phyloP scores from a whole-genome alignment of 2,888 invertebrate species.

The Bellardia pandia region DNA sequence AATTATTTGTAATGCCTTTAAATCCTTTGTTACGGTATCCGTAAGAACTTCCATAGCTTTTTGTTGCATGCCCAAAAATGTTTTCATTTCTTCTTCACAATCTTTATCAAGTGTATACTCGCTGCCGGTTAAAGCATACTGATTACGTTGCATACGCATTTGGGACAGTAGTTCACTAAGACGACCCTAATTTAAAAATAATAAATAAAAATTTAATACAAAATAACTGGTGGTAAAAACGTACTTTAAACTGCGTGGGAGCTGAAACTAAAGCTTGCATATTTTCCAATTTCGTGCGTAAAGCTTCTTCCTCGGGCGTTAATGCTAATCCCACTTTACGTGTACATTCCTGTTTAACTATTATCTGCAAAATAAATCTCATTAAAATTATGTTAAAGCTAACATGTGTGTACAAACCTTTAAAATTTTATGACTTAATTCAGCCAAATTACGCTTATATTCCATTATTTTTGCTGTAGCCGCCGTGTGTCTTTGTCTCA shows the following conservation, averaged over 20 bases:
- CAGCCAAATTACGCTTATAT: constrained; percentile 91
- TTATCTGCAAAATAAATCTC: constrained; percentile 86
- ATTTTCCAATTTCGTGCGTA: constrained; percentile 94
- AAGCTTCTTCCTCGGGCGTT: constrained; percentile 94
- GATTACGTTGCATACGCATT: constrained; percentile 90
- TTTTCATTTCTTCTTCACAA: constrained; percentile 89
- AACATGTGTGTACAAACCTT: constrained; percentile 85
- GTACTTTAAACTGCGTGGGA: constrained; percentile 95
- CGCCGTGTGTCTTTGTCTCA: constrained; percentile 92
- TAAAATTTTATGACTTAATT: constrained; percentile 92
- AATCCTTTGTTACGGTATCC: constrained; percentile 92
- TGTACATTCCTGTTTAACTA: constrained; percentile 94
- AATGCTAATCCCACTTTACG: constrained; percentile 95
- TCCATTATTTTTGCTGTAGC: constrained; percentile 92
- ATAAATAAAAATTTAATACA: neutral
- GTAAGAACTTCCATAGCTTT: constrained; percentile 94
- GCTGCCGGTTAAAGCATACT: constrained; percentile 86
- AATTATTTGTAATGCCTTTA: constrained; percentile 91
- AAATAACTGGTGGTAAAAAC: neutral
- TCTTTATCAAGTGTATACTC: constrained; percentile 93
- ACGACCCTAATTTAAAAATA: constrained; percentile 87
- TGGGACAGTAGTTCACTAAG: constrained; percentile 95
- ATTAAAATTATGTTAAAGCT: neutral
- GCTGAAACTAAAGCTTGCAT: constrained; percentile 94
- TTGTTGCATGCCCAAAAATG: constrained; percentile 94